Evolutionary conservation across 2,113 vertebrate genomes (phyloP).

Genomic region (Hoplias malabaricus): DNA sequence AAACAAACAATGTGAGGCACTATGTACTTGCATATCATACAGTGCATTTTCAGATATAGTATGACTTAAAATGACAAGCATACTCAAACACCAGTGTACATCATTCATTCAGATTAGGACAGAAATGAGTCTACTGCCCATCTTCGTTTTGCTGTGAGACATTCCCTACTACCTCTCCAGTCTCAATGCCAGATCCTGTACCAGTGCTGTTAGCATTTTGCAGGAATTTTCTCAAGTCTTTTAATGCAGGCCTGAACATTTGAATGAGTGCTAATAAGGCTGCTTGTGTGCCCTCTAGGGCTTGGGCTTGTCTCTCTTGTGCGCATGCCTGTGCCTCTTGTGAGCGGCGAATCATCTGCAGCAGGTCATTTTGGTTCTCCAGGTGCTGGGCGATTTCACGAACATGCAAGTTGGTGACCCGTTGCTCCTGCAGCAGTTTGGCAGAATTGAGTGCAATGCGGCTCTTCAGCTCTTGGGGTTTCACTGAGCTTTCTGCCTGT

Average conservation of each 20-base stretch:
- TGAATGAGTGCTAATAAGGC: slow-evolving; percentile 90
- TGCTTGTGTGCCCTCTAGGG: slow-evolving; percentile 93
- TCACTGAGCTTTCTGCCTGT: slow-evolving; percentile 76
- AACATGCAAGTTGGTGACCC: slow-evolving; percentile 92
- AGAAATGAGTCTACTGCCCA: slow-evolving; percentile 53
- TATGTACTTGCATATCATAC: slow-evolving; percentile 1
- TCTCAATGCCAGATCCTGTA: slow-evolving; percentile 48
- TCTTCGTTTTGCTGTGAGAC: slow-evolving; percentile 54
- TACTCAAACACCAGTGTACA: neutral
- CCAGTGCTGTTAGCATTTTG: slow-evolving; percentile 74
- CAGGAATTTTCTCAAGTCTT: slow-evolving; percentile 90
- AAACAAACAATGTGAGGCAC: slow-evolving; percentile 29
- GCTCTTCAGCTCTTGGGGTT: slow-evolving; percentile 93
- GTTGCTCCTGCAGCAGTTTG: slow-evolving; percentile 93
- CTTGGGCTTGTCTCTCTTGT: slow-evolving; percentile 93
- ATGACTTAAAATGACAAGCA: neutral
- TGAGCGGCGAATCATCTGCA: slow-evolving; percentile 92
- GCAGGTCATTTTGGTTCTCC: slow-evolving; percentile 92
- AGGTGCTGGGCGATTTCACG: slow-evolving; percentile 95
- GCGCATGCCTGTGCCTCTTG: slow-evolving; percentile 94
- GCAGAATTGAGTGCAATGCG: slow-evolving; percentile 94
- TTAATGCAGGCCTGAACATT: slow-evolving; percentile 89
- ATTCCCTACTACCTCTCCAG: slow-evolving; percentile 49
- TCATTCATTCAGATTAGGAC: neutral
- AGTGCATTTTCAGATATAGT: neutral